Percentiles rank a stretch among this genome's conserved stretches.
Evolutionary conservation across 2,888 invertebrate species (phyloP).

Genomic region (Mellilla xanthometata): DNA sequence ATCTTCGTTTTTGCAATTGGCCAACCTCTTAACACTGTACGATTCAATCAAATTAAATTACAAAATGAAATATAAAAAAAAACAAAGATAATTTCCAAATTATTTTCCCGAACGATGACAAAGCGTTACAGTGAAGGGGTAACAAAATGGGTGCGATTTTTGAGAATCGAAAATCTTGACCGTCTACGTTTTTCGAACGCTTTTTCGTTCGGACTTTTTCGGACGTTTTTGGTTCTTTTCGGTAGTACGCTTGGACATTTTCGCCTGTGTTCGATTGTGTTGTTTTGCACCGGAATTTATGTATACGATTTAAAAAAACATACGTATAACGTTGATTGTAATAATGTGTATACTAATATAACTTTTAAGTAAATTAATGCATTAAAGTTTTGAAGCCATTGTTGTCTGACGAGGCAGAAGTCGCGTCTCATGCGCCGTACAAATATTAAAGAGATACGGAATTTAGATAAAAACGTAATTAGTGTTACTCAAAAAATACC

Average conservation of each 20-base stretch:
- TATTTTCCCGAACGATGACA: constrained; percentile 38
- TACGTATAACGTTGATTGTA: constrained; percentile 82
- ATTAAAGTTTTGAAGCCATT: constrained; percentile 46
- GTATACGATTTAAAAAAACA: constrained; percentile 79
- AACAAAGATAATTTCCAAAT: constrained; percentile 43
- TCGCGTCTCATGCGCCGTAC: constrained; percentile 35
- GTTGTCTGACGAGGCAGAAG: constrained; percentile 31
- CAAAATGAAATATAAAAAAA: constrained; percentile 38
- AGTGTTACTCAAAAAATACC: constrained; percentile 65
- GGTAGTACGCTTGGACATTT: constrained; percentile 49
- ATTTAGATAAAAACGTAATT: constrained; percentile 66
- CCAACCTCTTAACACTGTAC: constrained; percentile 81
- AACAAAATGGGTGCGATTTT: constrained; percentile 65
- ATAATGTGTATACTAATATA: constrained; percentile 80
- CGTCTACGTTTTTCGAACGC: constrained; percentile 20
- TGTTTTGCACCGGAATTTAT: constrained; percentile 78
- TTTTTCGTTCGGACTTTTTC: constrained; percentile 32
- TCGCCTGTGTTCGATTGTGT: constrained; percentile 66
- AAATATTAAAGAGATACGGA: constrained; percentile 62
- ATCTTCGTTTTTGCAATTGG: constrained; percentile 84
- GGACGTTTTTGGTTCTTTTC: constrained; percentile 44
- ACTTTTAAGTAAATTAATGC: constrained; percentile 64
- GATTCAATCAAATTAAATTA: constrained; percentile 54
- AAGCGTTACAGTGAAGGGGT: constrained; percentile 79
- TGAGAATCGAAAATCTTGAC: constrained; percentile 34